Evolutionary conservation across 2,797 vertebrate genomes (phyloP).

Genomic region (Artibeus lituratus): DNA sequence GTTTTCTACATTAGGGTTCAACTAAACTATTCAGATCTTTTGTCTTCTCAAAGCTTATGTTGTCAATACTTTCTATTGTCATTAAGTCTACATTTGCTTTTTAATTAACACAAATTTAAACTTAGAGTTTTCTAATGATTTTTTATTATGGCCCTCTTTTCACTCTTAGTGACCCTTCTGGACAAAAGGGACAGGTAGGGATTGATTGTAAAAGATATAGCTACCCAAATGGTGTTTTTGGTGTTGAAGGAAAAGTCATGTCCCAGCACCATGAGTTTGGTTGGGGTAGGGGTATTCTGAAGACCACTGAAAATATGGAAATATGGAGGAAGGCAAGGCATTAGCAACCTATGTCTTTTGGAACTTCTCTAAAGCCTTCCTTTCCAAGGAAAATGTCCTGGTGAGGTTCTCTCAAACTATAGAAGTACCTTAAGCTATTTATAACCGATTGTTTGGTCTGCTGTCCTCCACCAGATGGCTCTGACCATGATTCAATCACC

Average conservation of each 20-base stretch:
- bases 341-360: neutral
- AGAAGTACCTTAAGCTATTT: neutral
- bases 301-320: neutral
- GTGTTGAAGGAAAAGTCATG: neutral
- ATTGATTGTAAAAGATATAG: neutral
- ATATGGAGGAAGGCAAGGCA: fast-evolving
- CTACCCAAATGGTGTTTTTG: neutral
- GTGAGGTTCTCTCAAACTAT: neutral
- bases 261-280: neutral
- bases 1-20: neutral
- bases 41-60: neutral
- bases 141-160: neutral
- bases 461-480: neutral
- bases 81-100: neutral
- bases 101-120: neutral
- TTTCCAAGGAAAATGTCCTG: neutral
- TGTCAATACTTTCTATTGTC: neutral
- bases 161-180: neutral
- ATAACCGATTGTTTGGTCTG: neutral
- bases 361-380: neutral
- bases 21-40: neutral
- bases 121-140: neutral
- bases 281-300: fast-evolving
- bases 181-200: neutral
- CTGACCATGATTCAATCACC: neutral